Base-by-base conservation (phyloP, 2,113 vertebrate genomes). In the Eonycteris spelaea region DNA sequence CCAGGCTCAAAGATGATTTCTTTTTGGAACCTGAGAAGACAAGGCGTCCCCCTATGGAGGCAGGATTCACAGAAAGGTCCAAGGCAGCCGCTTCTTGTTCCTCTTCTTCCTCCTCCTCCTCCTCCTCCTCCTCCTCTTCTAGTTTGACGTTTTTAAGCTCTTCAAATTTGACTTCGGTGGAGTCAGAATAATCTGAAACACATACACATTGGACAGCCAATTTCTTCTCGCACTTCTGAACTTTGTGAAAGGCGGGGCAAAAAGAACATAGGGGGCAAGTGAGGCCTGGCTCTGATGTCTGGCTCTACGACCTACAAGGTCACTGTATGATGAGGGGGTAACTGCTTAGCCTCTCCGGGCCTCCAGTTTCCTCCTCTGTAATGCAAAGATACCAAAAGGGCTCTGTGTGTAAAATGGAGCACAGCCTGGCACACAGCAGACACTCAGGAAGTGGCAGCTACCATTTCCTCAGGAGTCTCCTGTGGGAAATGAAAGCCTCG, bases 71-170 rank as follows among this genome's bases (percentile, higher is more conserved):
- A 95, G 98, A 99, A 68, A 99, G 98, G 97, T 99, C 98, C 96
- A 99, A 73, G 6, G 78, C 98, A 79, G 98, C 98, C 65, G 97
- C 91, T 90, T 98, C 98, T 53, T 97, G 91, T 21, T 97, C 97
- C 3, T 98, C 97, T 2, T 98, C 98, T 2, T 98, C 98, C 15
- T 98, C 97, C 1, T 98, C 98, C 6, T 97, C 97, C 0, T 97
- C 98, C 0, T 97, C 97, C 0, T 97, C 97, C 18, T 97, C 97
- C 18, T 98, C 98, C 28, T 98, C 98, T 75, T 98, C 98, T 18
- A 98, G 97, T 70, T 99, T 98, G 82, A 98, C 98, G 0, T 98
- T 98, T 97, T 99, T 99, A 82, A 99, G 95, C 93, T 99, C 98
- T 98, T 99, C 98, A 95, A 98, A 98, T 93, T 93, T 98, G 57